These are phyloP conservation scores for Canis aureus DNA, from an alignment of 2,113 vertebrate species.

Conservation along the genomic window DNA sequence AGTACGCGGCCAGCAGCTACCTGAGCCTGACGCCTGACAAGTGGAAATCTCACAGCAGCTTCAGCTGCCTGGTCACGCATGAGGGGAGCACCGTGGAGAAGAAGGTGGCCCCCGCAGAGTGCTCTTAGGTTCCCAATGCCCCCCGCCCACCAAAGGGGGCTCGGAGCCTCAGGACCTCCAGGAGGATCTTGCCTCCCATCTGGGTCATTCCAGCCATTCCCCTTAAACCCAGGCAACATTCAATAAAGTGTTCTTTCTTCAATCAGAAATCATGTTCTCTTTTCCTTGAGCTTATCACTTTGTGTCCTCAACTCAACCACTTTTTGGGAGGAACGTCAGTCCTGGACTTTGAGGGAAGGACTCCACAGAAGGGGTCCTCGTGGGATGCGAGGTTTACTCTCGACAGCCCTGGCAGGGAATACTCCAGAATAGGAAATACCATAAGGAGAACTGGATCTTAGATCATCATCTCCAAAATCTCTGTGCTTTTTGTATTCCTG, in stretches of 20 bases:
- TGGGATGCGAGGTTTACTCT: too few relatives aligned
- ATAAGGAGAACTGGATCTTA: too few relatives aligned
- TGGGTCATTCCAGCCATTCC: background rate
- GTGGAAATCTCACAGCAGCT: too few relatives aligned
- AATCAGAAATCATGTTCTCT: background rate
- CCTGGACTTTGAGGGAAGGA: too few relatives aligned
- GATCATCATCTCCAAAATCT: too few relatives aligned
- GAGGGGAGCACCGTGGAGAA: too few relatives aligned
- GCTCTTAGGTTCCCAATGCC: too few relatives aligned
- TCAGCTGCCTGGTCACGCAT: too few relatives aligned
- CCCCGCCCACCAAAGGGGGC: too few relatives aligned
- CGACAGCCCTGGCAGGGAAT: background rate
- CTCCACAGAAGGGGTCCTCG: fast-evolving
- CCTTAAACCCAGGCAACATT: background rate
- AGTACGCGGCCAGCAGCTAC: constrained; percentile 22
- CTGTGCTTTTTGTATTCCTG: too few relatives aligned
- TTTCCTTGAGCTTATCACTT: background rate
- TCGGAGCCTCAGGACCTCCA: background rate
- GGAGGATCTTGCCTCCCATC: background rate
- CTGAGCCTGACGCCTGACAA: background rate
- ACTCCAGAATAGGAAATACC: background rate
- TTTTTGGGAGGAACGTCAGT: fast-evolving
- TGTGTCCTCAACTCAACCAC: background rate
- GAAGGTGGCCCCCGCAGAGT: too few relatives aligned
- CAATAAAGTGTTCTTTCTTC: background rate